Base-by-base conservation (phyloP, 1,140 invertebrate genomes). In the Danaus plexippus region DNA sequence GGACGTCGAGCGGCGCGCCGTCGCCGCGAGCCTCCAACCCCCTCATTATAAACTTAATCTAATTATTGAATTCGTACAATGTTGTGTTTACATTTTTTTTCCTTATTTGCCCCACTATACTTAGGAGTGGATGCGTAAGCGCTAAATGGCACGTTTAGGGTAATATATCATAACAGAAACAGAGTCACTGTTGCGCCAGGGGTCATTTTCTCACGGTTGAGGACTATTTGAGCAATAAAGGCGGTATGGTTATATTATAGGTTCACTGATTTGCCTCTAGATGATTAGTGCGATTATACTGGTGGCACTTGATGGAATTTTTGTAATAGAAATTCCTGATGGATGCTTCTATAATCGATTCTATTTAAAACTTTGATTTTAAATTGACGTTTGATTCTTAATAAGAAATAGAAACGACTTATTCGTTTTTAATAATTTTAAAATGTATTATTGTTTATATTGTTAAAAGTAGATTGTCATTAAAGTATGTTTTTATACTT, bases 1-100 rank as follows among this genome's bases (percentile, higher is more conserved):
- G 81, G 84, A 81, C 75, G 78, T 53, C 58, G 52, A 65, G 59
- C 75, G 83, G 64, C 81, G 63, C 80, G 78, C 67, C 83, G 83
- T 83, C 83, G 81, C 80, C 77, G 73, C 57, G 18, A 60, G 60
- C 69, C 51, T 43, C 51, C 73, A 69, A 82, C 77, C 84, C 80
- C 69, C 76, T 77, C 73, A 87, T 87, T 87, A 87, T 76, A 75
- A 81, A 73, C 73, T 81, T 87, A 87, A 87, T 87, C 84, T 87
- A 85, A 85, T 87, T 87, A 87, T 87, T 81, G 76, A 87, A 87
- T 85, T 87, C 76, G 71, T 85, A 87, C 84, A 85, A 87, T 84
- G 81, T 87, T 84, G 71, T 87, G 81, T 84, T 87, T 87, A 87
- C 84, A 84, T 83, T 80, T 85, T 64, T 85, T 87, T 84, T 80